Percentiles rank a stretch among this genome's conserved stretches.
Conservation (phyloP, 2,888 invertebrate species). For the Acronicta leporina region DNA sequence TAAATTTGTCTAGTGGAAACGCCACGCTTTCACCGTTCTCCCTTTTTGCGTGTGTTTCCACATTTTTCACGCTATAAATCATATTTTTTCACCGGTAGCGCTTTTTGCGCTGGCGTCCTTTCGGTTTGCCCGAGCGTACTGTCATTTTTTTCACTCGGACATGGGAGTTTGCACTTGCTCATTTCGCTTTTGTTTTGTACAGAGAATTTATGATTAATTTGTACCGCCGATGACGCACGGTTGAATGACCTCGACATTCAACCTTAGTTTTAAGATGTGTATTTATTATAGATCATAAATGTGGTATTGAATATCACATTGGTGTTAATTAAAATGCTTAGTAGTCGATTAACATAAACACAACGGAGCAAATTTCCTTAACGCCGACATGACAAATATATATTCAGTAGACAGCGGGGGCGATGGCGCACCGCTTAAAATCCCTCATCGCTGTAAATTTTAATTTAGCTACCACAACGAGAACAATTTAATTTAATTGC, state of each 20-base stretch:
- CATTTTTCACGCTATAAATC: conserved; percentile 89
- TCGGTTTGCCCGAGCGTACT: conserved; percentile 85
- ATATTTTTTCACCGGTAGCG: conserved; percentile 88
- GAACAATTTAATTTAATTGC: conserved; percentile 89
- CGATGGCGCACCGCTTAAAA: conserved; percentile 73
- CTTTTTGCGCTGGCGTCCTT: conserved; percentile 86
- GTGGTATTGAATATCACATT: conserved; percentile 27
- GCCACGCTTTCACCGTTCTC: conserved; percentile 84
- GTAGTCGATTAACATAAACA: conserved; percentile 57
- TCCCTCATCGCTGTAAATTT: conserved; percentile 82
- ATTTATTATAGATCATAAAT: conserved; percentile 32
- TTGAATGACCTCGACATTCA: conserved; percentile 67
- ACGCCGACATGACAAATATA: conserved; percentile 70
- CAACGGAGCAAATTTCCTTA: conserved; percentile 63
- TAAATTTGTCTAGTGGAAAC: conserved; percentile 87
- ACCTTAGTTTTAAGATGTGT: conserved; percentile 23
- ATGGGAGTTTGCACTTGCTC: conserved; percentile 83
- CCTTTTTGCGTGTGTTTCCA: conserved; percentile 88
- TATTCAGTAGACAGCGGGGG: conserved; percentile 58
- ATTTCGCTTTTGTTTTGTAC: conserved; percentile 82
- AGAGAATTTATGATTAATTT: conserved; percentile 82
- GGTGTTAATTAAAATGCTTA: conserved; percentile 51
- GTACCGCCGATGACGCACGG: conserved; percentile 64
- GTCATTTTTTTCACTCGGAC: conserved; percentile 87
- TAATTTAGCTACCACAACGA: conserved; percentile 87